phyloP scores from a whole-genome alignment of 2,113 vertebrate genomes.

The Gymnobelideus leadbeateri region DNA sequence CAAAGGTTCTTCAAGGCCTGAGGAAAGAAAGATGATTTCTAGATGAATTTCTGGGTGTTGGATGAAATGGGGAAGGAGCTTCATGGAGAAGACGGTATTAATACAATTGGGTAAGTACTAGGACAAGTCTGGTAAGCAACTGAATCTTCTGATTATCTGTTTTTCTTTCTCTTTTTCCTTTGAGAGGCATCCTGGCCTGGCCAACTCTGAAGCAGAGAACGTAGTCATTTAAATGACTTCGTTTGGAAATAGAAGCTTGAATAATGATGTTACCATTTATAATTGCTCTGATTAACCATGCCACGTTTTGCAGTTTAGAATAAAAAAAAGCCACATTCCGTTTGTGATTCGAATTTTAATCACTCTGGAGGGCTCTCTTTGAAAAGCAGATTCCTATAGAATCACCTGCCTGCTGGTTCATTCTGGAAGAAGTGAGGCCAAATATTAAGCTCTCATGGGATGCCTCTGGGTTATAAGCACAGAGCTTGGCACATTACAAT shows the following conservation, averaged over 20 bases:
- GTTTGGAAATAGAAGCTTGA: conserved; percentile 79
- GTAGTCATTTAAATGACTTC: conserved; percentile 81
- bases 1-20: background rate
- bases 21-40: background rate
- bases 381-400: conserved; percentile 34
- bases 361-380: conserved; percentile 51
- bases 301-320: conserved; percentile 72
- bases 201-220: conserved; percentile 78
- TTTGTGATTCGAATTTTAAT: conserved; percentile 80
- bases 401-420: conserved; percentile 5
- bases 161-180: conserved; percentile 47
- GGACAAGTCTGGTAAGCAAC: background rate
- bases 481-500: background rate
- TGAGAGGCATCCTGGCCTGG: conserved; percentile 73
- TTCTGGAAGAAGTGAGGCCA: background rate
- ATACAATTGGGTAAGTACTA: background rate
- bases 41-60: background rate
- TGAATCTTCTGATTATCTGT: conserved; percentile 9
- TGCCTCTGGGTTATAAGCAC: background rate
- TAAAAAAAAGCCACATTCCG: conserved; percentile 66
- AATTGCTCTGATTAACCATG: conserved; percentile 80
- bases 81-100: background rate
- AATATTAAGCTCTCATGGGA: background rate
- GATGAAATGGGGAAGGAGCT: background rate
- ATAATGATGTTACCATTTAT: conserved; percentile 80